These are phyloP conservation scores for Tanytarsus gracilentus DNA, from an alignment of 2,888 invertebrate genomes.

Conservation along the genomic window DNA sequence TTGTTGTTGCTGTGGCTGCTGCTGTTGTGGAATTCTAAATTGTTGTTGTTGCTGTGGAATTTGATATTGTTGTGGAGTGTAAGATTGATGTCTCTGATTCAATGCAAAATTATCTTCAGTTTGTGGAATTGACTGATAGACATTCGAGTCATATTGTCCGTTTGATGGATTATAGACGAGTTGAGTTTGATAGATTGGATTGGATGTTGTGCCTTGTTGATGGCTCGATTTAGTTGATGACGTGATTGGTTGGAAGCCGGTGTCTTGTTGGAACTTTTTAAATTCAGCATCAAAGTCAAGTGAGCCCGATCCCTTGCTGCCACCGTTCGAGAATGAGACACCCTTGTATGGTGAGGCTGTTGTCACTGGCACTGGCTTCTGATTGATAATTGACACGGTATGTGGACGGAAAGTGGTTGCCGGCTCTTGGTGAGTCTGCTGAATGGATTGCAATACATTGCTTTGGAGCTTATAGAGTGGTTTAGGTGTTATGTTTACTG, in stretches of 20 bases:
- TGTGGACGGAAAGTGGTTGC: conserved; percentile 60
- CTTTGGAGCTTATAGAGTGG: conserved; percentile 47
- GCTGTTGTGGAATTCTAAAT: conserved; percentile 38
- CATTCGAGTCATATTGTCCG: conserved; percentile 68
- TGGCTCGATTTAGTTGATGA: conserved; percentile 32
- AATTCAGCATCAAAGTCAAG: conserved; percentile 68
- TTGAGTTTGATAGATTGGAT: conserved; percentile 68
- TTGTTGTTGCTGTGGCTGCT: neutral
- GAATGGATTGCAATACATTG: conserved; percentile 31
- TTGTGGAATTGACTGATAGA: conserved; percentile 67
- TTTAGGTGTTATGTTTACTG: conserved; percentile 53
- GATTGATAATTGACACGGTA: conserved; percentile 52
- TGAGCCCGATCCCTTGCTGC: conserved; percentile 30
- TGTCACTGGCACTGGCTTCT: conserved; percentile 44
- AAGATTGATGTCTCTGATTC: conserved; percentile 66
- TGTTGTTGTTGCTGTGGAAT: conserved; percentile 46
- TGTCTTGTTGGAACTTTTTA: conserved; percentile 61
- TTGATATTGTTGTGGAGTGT: conserved; percentile 53
- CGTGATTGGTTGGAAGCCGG: conserved; percentile 49
- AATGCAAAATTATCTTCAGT: conserved; percentile 61
- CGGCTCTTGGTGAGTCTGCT: conserved; percentile 50
- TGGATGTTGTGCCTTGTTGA: conserved; percentile 41
- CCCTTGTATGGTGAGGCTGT: conserved; percentile 33
- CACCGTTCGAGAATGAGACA: conserved; percentile 32
- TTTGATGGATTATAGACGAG: conserved; percentile 65